A percentile compares a stretch with the other conserved stretches of the same genome.
Evolutionary conservation across 2,113 vertebrate species (phyloP).

Genomic region (Mustelus asterias): DNA sequence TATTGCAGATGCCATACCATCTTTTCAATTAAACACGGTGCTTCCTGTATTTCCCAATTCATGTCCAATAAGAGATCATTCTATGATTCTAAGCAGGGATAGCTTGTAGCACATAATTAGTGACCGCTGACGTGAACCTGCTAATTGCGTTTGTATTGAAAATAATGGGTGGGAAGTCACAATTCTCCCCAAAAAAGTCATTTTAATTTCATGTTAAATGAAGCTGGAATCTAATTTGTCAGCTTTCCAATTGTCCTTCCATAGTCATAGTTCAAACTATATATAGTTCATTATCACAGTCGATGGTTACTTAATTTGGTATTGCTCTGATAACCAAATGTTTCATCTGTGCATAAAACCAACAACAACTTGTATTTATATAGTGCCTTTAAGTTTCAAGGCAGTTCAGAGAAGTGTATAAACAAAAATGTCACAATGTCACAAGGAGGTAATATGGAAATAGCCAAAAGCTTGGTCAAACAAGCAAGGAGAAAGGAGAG

Average conservation of each 20-base stretch:
- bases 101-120: not conserved
- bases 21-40: not conserved
- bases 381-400: not conserved
- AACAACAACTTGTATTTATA: not conserved
- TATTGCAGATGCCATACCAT: not conserved
- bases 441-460: not conserved
- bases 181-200: not conserved
- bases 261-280: not conserved
- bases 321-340: not conserved
- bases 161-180: not conserved
- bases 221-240: not conserved
- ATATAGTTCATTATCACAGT: not conserved
- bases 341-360: not conserved
- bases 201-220: not conserved
- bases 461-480: not conserved
- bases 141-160: not conserved
- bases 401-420: not conserved
- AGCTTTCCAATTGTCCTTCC: not conserved
- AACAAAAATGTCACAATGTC: not conserved
- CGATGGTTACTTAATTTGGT: not conserved
- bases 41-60: not conserved
- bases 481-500: not conserved
- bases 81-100: not conserved
- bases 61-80: not conserved
- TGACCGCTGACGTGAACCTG: not conserved